These are phyloP conservation scores for Sinocyclocheilus anophthalmus DNA, from an alignment of 2,113 vertebrate species.

Conservation along the genomic window DNA sequence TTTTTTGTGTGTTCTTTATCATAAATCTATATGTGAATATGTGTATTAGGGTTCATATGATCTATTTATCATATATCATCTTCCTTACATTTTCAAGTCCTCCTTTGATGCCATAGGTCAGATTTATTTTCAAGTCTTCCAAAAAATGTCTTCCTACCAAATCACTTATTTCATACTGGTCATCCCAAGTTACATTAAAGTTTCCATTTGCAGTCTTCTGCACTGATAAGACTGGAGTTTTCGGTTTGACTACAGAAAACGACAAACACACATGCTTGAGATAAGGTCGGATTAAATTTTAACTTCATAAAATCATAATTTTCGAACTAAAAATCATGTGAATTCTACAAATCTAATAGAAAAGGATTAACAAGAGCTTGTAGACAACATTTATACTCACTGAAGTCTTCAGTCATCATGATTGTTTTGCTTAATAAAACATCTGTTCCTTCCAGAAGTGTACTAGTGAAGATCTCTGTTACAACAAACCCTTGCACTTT, in stretches of 20 bases:
- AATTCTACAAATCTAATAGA: neutral
- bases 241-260: conserved; percentile 66
- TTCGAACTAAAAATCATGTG: neutral
- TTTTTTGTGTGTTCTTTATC: too few species aligned
- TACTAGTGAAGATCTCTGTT: fast-evolving
- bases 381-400: conserved; percentile 59
- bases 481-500: fast-evolving
- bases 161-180: neutral
- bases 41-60: too few species aligned
- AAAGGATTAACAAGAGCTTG: neutral
- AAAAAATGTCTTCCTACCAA: too few species aligned
- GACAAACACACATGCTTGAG: neutral
- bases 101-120: conserved; percentile 65
- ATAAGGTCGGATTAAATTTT: neutral
- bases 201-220: conserved; percentile 42
- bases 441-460: conserved; percentile 28
- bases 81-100: conserved; percentile 46
- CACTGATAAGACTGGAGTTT: conserved; percentile 59
- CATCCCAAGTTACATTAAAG: conserved; percentile 57
- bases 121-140: fast-evolving
- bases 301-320: too few species aligned
- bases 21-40: too few species aligned
- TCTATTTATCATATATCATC: neutral
- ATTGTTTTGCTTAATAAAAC: neutral
- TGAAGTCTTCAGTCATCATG: fast-evolving